These are phyloP conservation scores for Garra rufa DNA, from an alignment of 2,113 vertebrate genomes.

Conservation along the genomic window DNA sequence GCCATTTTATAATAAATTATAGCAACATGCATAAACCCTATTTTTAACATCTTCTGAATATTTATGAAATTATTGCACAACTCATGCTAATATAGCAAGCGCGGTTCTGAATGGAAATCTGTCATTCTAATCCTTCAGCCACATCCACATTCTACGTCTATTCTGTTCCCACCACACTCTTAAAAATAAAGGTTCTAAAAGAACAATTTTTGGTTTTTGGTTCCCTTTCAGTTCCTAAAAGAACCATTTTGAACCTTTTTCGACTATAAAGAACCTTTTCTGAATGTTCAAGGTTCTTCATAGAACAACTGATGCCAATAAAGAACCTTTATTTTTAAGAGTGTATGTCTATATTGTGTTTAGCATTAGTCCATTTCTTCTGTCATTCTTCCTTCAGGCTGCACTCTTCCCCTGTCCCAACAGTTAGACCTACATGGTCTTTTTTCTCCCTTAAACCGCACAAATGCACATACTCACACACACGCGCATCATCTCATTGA, in stretches of 20 bases:
- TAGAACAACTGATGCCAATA: too few species aligned
- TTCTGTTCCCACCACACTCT: background rate
- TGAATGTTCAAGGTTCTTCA: too few species aligned
- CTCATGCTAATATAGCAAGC: background rate
- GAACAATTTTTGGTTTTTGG: too few species aligned
- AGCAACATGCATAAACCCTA: background rate
- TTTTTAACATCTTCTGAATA: background rate
- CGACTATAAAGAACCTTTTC: too few species aligned
- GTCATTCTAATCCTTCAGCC: background rate
- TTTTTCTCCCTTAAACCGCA: background rate
- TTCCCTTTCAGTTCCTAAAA: too few species aligned
- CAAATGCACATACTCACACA: slow-evolving; percentile 14
- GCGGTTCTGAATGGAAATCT: background rate
- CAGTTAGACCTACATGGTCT: background rate
- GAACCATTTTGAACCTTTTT: too few species aligned
- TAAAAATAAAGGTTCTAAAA: too few species aligned
- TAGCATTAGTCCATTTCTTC: slow-evolving; percentile 4
- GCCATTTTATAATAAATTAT: background rate
- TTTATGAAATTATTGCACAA: background rate
- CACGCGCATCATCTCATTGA: slow-evolving; percentile 16
- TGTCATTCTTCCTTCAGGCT: background rate
- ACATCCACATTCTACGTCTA: background rate
- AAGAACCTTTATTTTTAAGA: too few species aligned
- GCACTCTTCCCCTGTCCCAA: slow-evolving; percentile 22
- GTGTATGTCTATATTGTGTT: background rate